Base-by-base conservation (phyloP, 2,888 invertebrate species). In the Ophioninae sp. region DNA sequence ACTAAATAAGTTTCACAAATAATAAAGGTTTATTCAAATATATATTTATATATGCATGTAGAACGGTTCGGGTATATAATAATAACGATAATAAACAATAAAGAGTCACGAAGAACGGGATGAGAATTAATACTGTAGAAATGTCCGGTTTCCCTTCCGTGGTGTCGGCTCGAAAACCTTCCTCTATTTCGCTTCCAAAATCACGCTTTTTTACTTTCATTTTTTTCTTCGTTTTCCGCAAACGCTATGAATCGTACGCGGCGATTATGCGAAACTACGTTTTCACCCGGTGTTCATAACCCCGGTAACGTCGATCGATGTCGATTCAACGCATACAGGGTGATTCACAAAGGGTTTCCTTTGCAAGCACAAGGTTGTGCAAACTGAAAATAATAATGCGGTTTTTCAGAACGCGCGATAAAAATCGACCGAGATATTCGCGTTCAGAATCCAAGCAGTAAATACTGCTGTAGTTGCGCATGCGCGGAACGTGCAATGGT, bases 1-100 rank as follows among this genome's bases (percentile, higher is more conserved):
- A 84, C 75, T 72, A 81, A 81, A 51, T 51, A 51, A 78, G 41
- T 73, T 71, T 77, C 67, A 74, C 71, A 78, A 81, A 83, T 78
- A 23, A 61, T 59, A 73, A 83, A 37, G 51, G 51, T 51, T 13
- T 61, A 63, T 79, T 79, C 67, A 63, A 63, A 64, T 73, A 69
- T 72, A 30, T 77, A 67, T 67, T 56, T 73, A 51, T 59, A 72
- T 22, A 77, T 51, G 65, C 59, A 78, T n/a, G 63, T 20, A 51
- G 44, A 61, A 68, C 63, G 69, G 56, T 58, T 59, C 51, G 39
- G 69, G 44, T 58, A 76, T 9, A 41, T 64, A 72, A 65, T 76
- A 64, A 81, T 22, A 71, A 59, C 39, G 30, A 17, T 56, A 59
- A 13, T 41, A 44, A 59, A 44, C 13, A 71, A 79, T 44, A 39